Evolutionary conservation across 2,888 invertebrate genomes (phyloP).

Genomic region (Synergus umbraculus): DNA sequence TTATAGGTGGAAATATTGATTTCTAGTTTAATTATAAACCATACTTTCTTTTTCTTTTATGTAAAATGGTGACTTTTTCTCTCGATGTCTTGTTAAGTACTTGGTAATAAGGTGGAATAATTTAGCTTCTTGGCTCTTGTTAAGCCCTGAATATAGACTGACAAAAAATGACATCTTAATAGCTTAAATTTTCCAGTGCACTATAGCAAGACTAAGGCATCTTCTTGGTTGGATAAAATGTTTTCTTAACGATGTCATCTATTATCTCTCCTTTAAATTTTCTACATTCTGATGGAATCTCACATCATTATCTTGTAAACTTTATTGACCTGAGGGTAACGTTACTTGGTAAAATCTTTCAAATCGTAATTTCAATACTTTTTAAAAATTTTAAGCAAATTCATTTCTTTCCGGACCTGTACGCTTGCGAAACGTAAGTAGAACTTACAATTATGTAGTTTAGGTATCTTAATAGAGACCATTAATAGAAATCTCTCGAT

Average conservation of each 20-base stretch:
- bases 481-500: too few relatives aligned
- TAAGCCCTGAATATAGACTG: conserved; percentile 27
- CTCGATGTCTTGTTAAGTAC: background rate
- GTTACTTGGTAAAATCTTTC: conserved; percentile 18
- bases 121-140: conserved; percentile 47
- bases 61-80: background rate
- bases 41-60: too few relatives aligned
- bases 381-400: background rate
- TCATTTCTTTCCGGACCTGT: background rate
- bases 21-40: background rate
- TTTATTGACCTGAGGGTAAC: background rate
- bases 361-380: background rate
- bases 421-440: too few relatives aligned
- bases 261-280: conserved; percentile 5
- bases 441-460: too few relatives aligned
- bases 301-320: conserved; percentile 1
- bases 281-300: conserved; percentile 9
- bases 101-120: background rate
- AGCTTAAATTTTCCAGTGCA: conserved; percentile 52
- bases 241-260: conserved; percentile 32
- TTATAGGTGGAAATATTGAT: background rate
- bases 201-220: background rate
- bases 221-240: conserved; percentile 25
- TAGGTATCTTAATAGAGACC: too few relatives aligned
- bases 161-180: conserved; percentile 58